Conservation (phyloP, 2,888 invertebrate genomes). For the Ophonus ardosiacus region DNA sequence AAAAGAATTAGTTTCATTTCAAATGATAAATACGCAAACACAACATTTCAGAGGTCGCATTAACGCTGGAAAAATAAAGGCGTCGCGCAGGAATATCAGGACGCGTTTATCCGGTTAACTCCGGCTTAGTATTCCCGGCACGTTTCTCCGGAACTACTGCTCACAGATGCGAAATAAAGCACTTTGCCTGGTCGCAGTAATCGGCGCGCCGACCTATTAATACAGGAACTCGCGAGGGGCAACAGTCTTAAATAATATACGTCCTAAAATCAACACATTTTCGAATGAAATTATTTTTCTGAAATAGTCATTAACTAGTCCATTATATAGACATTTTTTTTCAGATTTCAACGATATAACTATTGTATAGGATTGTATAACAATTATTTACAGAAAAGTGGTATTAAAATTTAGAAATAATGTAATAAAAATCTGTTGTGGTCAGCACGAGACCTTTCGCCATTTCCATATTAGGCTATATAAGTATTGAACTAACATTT, state of each 20-base stretch:
- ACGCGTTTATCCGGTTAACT: constrained; percentile 58
- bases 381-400: too few relatives aligned
- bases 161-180: constrained; percentile 36
- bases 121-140: constrained; percentile 55
- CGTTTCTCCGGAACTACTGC: constrained; percentile 42
- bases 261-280: background rate
- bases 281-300: background rate
- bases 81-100: constrained; percentile 14
- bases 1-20: constrained; percentile 32
- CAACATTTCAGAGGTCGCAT: constrained; percentile 42
- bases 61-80: constrained; percentile 27
- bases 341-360: too few relatives aligned
- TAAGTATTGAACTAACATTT: too few relatives aligned
- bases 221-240: background rate
- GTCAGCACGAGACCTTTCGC: too few relatives aligned
- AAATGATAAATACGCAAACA: constrained; percentile 26
- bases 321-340: too few relatives aligned
- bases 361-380: too few relatives aligned
- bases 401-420: too few relatives aligned
- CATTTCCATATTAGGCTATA: too few relatives aligned
- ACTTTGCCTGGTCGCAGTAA: background rate
- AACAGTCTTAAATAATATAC: background rate
- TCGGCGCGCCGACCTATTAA: background rate
- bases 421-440: too few relatives aligned
- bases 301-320: too few relatives aligned